Conservation (phyloP, 2,888 invertebrate genomes). For the Xestia rhomboidea region DNA sequence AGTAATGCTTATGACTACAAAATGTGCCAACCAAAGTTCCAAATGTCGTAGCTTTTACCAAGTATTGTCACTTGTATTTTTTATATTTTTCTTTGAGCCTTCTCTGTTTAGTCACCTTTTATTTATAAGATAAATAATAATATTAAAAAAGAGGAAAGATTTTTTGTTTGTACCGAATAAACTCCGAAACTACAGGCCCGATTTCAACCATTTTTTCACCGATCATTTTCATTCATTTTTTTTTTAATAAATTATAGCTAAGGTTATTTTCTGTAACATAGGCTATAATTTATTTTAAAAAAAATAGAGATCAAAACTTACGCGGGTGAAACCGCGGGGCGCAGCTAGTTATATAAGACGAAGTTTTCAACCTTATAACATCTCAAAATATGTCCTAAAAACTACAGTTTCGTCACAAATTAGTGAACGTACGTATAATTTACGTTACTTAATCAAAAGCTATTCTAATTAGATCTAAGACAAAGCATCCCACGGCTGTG, state of each 20-base stretch:
- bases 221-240: too few relatives aligned
- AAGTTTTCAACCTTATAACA: neutral
- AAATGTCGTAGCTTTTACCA: neutral
- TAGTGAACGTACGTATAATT: constrained; percentile 36
- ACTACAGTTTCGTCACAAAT: constrained; percentile 44
- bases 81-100: neutral
- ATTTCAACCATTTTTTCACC: too few relatives aligned
- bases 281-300: too few relatives aligned
- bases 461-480: constrained; percentile 56
- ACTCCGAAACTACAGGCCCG: too few relatives aligned
- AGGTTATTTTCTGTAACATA: too few relatives aligned
- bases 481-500: constrained; percentile 63
- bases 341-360: neutral
- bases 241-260: too few relatives aligned
- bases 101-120: neutral
- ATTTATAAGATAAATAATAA: neutral
- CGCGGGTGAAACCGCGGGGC: too few relatives aligned
- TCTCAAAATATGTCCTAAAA: constrained; percentile 19
- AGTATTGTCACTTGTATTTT: neutral
- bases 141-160: too few relatives aligned
- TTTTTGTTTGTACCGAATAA: too few relatives aligned
- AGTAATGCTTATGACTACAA: too few relatives aligned
- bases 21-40: too few relatives aligned
- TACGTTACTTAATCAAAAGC: constrained; percentile 55
- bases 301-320: too few relatives aligned